These are phyloP conservation scores for Clanis bilineata DNA, from an alignment of 2,888 invertebrate genomes.

Conservation along the genomic window DNA sequence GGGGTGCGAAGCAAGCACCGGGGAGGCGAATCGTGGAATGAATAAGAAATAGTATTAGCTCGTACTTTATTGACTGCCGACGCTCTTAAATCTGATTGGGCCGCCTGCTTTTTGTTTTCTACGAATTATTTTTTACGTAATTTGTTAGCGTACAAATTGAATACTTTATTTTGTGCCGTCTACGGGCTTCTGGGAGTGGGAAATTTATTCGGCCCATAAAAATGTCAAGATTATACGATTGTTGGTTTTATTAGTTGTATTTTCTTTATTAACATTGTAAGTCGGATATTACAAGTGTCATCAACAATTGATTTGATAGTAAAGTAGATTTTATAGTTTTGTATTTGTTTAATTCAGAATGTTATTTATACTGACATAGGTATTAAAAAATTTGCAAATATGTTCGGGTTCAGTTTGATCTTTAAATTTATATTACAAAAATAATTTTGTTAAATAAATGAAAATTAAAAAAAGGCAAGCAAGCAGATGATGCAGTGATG, in stretches of 20 bases:
- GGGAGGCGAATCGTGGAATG: constrained; percentile 34
- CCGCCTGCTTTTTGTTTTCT: constrained; percentile 39
- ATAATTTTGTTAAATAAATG: no score
- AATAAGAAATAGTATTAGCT: constrained; percentile 42
- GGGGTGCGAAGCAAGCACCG: constrained; percentile 12
- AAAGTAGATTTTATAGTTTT: no score
- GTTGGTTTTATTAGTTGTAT: background rate
- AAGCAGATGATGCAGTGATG: no score
- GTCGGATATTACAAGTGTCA: background rate
- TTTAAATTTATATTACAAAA: no score
- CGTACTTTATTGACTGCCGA: constrained; percentile 39
- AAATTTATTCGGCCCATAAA: background rate
- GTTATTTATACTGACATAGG: no score
- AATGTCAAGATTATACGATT: background rate
- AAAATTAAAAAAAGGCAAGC: no score
- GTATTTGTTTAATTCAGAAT: no score
- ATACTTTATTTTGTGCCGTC: constrained; percentile 20
- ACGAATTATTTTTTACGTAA: constrained; percentile 25
- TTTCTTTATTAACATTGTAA: background rate
- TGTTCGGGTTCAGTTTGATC: no score
- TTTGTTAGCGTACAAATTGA: constrained; percentile 32
- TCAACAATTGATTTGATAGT: background rate
- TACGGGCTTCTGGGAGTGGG: background rate
- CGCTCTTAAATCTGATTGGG: constrained; percentile 51
- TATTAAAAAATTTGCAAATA: no score